phyloP scores from a whole-genome alignment of 2,113 vertebrate genomes.

The Nicator chloris region DNA sequence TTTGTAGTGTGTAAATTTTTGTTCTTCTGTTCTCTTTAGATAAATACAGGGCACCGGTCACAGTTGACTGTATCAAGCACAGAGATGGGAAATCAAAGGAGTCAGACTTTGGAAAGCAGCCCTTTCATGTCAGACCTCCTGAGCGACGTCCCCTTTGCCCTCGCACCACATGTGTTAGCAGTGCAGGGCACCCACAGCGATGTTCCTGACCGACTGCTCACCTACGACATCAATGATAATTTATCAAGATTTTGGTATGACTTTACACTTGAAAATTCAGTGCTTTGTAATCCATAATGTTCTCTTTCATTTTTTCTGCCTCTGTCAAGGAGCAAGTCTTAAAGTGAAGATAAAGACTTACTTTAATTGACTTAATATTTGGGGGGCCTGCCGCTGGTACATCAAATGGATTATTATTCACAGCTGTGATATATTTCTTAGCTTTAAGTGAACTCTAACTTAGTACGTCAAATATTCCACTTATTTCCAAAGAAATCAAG shows the following conservation, averaged over 20 bases:
- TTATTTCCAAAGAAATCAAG: constrained; percentile 9
- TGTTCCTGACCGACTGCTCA: constrained; percentile 78
- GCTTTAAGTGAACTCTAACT: background rate
- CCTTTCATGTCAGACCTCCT: constrained; percentile 82
- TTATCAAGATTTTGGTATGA: constrained; percentile 91
- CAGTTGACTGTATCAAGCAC: background rate
- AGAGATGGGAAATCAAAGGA: constrained; percentile 18
- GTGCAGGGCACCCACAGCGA: constrained; percentile 74
- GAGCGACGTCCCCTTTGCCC: constrained; percentile 88
- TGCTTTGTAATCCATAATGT: constrained; percentile 80
- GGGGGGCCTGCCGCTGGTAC: background rate
- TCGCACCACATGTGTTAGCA: constrained; percentile 88
- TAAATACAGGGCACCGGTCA: background rate
- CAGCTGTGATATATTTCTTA: background rate
- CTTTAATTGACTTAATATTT: background rate
- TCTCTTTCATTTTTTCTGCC: background rate
- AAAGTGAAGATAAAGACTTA: background rate
- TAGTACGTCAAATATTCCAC: background rate
- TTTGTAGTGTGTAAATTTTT: background rate
- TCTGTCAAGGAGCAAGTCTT: background rate
- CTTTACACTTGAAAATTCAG: constrained; percentile 95
- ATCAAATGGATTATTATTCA: background rate
- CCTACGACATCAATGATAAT: constrained; percentile 80
- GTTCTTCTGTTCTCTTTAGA: constrained; percentile 44
- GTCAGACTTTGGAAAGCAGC: constrained; percentile 60